These are phyloP conservation scores for Centroberyx gerrardi DNA, from an alignment of 2,797 vertebrate species.

Conservation along the genomic window DNA sequence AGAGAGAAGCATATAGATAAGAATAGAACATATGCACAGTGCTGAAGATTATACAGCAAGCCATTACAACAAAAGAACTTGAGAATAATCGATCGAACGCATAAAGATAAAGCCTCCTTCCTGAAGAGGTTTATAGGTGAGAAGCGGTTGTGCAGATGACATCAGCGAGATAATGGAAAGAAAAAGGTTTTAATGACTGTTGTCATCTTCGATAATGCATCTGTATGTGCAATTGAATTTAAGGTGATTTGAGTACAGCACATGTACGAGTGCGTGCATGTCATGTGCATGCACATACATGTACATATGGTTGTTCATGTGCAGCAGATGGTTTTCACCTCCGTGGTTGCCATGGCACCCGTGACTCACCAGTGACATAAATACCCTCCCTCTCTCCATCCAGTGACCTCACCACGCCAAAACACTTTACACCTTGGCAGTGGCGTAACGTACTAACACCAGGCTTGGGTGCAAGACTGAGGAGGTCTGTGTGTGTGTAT, in stretches of 20 bases:
- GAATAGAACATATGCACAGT: too few species aligned
- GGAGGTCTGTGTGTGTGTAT: constrained; percentile 38
- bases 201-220: too few species aligned
- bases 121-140: too few species aligned
- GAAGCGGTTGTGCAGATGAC: too few species aligned
- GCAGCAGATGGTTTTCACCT: constrained; percentile 70
- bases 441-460: constrained; percentile 54
- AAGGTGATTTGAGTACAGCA: neutral
- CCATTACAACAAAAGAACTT: too few species aligned
- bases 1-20: neutral
- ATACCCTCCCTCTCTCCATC: constrained; percentile 6
- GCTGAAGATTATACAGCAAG: too few species aligned
- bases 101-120: too few species aligned
- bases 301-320: constrained; percentile 6
- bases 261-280: neutral
- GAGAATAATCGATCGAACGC: too few species aligned
- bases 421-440: constrained; percentile 70
- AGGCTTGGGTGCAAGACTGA: constrained; percentile 32
- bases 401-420: constrained; percentile 66
- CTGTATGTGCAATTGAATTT: neutral
- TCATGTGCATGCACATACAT: constrained; percentile 14
- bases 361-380: constrained; percentile 75
- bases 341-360: constrained; percentile 75
- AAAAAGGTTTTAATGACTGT: neutral
- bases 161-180: neutral